Evolutionary conservation across 2,888 invertebrate species (phyloP).

Genomic region (Azorinus chamasolen): DNA sequence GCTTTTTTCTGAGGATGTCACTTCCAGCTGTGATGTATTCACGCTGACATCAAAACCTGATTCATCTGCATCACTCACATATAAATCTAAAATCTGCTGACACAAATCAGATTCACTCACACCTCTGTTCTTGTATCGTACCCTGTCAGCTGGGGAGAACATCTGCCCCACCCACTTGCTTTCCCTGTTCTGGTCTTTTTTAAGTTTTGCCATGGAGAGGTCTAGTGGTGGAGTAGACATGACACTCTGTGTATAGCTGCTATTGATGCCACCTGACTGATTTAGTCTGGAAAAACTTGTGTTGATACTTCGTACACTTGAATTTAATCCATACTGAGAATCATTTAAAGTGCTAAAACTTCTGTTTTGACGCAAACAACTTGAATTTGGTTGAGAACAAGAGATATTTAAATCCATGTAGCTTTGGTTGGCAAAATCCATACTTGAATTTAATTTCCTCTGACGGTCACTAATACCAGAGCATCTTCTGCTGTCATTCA

Average conservation of each 20-base stretch:
- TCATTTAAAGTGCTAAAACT: not conserved
- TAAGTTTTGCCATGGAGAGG: slow-evolving; percentile 37
- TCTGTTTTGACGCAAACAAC: too few relatives aligned
- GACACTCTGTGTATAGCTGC: not conserved
- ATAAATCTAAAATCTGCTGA: slow-evolving; percentile 69
- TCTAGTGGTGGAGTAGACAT: slow-evolving; percentile 45
- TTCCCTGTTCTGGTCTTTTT: slow-evolving; percentile 5
- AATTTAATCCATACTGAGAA: not conserved
- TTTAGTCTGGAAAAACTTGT: too few relatives aligned
- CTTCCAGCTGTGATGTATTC: not conserved
- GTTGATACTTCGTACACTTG: not conserved
- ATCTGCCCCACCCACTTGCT: slow-evolving; percentile 59
- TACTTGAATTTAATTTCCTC: too few relatives aligned
- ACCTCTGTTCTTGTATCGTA: slow-evolving; percentile 60
- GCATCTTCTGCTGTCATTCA: too few relatives aligned
- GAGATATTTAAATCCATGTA: too few relatives aligned
- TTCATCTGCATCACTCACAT: slow-evolving; percentile 70
- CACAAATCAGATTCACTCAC: slow-evolving; percentile 69
- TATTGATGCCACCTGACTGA: not conserved
- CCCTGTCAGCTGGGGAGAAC: slow-evolving; percentile 58
- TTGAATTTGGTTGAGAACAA: too few relatives aligned
- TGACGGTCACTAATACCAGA: too few relatives aligned
- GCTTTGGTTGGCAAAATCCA: too few relatives aligned
- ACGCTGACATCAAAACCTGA: slow-evolving; percentile 31
- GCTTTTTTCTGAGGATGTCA: not conserved